Evolutionary conservation across 1,140 invertebrate species (phyloP), one percentile per base, ranked within the genome.

Genomic region (Hirudo medicinalis): DNA sequence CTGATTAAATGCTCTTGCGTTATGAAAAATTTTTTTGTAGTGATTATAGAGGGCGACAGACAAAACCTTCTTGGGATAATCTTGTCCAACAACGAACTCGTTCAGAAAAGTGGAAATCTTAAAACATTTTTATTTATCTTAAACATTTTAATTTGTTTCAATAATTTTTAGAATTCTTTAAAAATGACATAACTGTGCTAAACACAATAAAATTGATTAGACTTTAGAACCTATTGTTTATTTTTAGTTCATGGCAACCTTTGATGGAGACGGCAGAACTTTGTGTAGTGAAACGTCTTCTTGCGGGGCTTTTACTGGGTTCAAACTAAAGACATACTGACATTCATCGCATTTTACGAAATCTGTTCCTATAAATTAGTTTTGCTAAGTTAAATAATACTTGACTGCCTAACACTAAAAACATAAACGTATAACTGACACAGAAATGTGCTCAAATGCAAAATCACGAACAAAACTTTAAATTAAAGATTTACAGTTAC

Each of bases 291-390:
- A 92, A 63, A n/a, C 8, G 75, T 85, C 88, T 82, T 88, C 90
- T 82, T 92, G 84, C 13, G 78, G 76, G 81, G 95, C 92, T 57
- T 90, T 87, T 78, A 96, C 92, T 73, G 91, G 93, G 54, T 96
- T 84, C 19, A 96, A 91, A n/a, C 96, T 91, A 81, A 96, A 97
- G 83, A 97, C 96, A 82, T 96, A 92, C 82, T 94, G 90, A 80
- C 94, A 97, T 81, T 96, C 97, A 78, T 95, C 92, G 83, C 94
- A 97, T 83, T 95, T 96, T 9, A 97, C 93, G 84, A 97, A 97
- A 76, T 92, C 86, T 25, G 91, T 92, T 63, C 91, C 92, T 75
- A 78, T 75, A 75, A 25, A 25, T 63, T 25, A 22, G 19, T 60
- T 60, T 60, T 15, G 15, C 27, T 60, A 15, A n/a, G 4, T 25